Evolutionary conservation across 2,888 invertebrate genomes (phyloP), one percentile per base, ranked within the genome.

Genomic region (Drosophila heteroneura): DNA sequence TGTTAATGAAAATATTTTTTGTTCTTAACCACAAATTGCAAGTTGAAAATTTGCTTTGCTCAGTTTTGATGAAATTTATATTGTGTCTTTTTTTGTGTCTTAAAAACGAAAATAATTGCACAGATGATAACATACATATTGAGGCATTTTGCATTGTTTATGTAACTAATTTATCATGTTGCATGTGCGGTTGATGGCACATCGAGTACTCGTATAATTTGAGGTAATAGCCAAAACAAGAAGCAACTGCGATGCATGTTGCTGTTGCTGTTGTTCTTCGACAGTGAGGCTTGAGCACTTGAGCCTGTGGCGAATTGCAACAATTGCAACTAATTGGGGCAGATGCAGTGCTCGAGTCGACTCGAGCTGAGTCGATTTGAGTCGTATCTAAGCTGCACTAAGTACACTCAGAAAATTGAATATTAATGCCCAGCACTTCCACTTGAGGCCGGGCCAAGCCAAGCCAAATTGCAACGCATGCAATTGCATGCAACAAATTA

Each of bases 321-420:
- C 88, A 88, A 85, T 85, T 88, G 88, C 76, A 77, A 65, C 88
- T 85, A 85, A 85, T 85, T 85, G 88, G 79, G 74, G 81, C 67
- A 75, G 70, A 73, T 69, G 72, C 61, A 72, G 68, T 32, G 30
- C 58, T 39, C 39, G 5, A 57, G 28, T 35, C 26, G 53, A 22
- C 26, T 41, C n/a, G n/a, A n/a, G 37, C 16, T 37, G 35, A 37
- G 35, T 41, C n/a, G 41, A n/a, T 47, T 47, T 26, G 47, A 66
- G 65, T 37, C 28, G 57, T 33, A 47, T 69, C 76, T 85, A 85
- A 85, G 89, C 83, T 72, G 77, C 69, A 68, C 63, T 89, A 90
- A 90, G 76, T 83, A 76, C 82, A 76, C 75, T 90, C 84, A 51
- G 77, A 79, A 90, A 89, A 90, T 90, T 85, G 86, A 90, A 85